Conservation (phyloP, 2,888 invertebrate genomes). For the Drosophila cognata region DNA sequence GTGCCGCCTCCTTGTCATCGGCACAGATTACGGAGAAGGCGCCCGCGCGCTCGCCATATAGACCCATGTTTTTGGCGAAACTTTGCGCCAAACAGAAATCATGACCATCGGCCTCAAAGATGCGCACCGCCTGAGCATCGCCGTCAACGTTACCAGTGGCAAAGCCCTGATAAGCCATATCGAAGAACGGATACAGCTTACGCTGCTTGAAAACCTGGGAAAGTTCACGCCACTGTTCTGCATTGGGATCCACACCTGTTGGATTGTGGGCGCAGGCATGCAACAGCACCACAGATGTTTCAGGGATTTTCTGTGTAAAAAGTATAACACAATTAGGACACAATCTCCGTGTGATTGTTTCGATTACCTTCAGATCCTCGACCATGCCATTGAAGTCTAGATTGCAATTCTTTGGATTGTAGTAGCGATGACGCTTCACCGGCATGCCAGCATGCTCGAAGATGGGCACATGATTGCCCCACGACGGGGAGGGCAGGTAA, state of each 20-base stretch:
- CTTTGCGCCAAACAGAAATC: conserved; percentile 95
- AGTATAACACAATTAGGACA: neutral
- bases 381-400: conserved; percentile 95
- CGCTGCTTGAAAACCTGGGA: conserved; percentile 92
- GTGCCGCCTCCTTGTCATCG: conserved; percentile 92
- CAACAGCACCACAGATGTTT: conserved; percentile 94
- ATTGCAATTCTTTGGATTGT: conserved; percentile 96
- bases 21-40: conserved; percentile 92
- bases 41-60: conserved; percentile 96
- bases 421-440: conserved; percentile 96
- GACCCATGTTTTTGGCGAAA: conserved; percentile 98
- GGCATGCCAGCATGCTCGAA: conserved; percentile 94
- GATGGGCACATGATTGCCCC: conserved; percentile 99
- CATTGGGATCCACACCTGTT: conserved; percentile 96
- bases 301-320: conserved; percentile 94
- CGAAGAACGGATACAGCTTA: conserved; percentile 96
- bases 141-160: conserved; percentile 94
- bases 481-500: conserved; percentile 96
- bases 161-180: conserved; percentile 99
- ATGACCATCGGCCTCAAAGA: conserved; percentile 95
- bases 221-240: conserved; percentile 95
- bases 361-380: conserved; percentile 93
- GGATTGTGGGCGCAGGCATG: conserved; percentile 99
- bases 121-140: conserved; percentile 95
- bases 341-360: neutral